Evolutionary conservation across 2,888 invertebrate species (phyloP).

Genomic region (Euplexia lucipara): DNA sequence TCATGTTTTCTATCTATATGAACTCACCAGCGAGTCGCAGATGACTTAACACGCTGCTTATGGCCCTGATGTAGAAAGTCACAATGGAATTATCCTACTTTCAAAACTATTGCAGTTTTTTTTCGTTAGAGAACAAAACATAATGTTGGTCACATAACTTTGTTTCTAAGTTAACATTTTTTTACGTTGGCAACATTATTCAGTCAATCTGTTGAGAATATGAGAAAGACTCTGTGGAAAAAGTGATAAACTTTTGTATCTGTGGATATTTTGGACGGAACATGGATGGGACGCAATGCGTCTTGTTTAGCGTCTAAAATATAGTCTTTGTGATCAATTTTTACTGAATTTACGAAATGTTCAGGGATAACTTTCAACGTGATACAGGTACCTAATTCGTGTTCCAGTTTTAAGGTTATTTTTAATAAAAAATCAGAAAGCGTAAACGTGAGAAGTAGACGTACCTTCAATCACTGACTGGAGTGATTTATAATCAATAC

Average conservation of each 20-base stretch:
- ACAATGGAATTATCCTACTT: too few relatives aligned
- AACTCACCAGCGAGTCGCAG: too few relatives aligned
- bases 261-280: conserved; percentile 29
- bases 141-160: conserved; percentile 1
- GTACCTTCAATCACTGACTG: conserved; percentile 15
- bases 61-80: too few relatives aligned
- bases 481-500: conserved; percentile 40
- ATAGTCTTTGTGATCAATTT: conserved; percentile 33
- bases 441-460: conserved; percentile 17
- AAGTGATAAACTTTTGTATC: conserved; percentile 28
- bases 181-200: conserved; percentile 50
- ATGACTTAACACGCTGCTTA: too few relatives aligned
- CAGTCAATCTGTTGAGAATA: conserved; percentile 32
- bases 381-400: conserved; percentile 40
- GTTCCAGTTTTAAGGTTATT: conserved; percentile 3
- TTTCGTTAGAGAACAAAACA: neutral
- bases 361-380: conserved; percentile 30
- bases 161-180: neutral
- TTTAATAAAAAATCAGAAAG: neutral
- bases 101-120: too few relatives aligned
- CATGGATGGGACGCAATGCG: conserved; percentile 58
- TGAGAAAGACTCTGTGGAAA: conserved; percentile 11
- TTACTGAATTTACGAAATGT: conserved; percentile 47
- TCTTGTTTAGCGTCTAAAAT: conserved; percentile 41
- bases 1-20: too few relatives aligned